Evolutionary conservation across 2,888 invertebrate genomes (phyloP), one percentile per base, ranked within the genome.

Genomic region (Tetragonisca angustula): DNA sequence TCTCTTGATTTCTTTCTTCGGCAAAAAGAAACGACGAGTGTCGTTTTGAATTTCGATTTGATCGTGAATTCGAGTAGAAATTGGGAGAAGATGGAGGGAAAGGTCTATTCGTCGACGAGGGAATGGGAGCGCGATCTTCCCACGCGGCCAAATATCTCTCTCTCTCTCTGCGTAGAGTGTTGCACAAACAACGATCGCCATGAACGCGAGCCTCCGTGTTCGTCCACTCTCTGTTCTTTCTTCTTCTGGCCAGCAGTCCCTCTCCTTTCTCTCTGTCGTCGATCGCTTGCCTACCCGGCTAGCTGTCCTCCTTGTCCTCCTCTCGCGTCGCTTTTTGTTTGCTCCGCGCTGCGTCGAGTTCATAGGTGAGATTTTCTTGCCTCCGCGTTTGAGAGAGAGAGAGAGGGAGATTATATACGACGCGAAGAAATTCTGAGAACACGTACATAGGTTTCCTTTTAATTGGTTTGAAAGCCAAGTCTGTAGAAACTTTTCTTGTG

Each of bases 101-200:
- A 89, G 86, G 83, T 76, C 72, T 77, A 83, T 79, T 71, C 79
- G 78, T 76, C 71, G 81, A 70, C 81, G 82, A 32, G 80, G 88
- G 85, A 93, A 93, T 90, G 92, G 84, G 93, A 92, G 91, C 92
- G 91, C 91, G 90, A 90, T 92, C 92, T 93, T 94, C 93, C 92
- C 93, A 93, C 93, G 93, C 92, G 91, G 80, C 88, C 90, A 90
- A 91, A 91, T 91, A 89, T 84, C 89, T 85, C 77, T 61, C 83
- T 61, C 4, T 32, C 32, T 61, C 83, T 61, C 84, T 36, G 81
- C 71, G 75, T 64, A 68, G 78, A 77, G 71, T 50, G 70, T 83
- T 80, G 84, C 74, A 78, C 84, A 79, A 84, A 79, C 83, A 69
- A 81, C 70, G 64, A 76, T 74, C 52, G 59, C 81, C 70, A 43